Evolutionary conservation across 2,888 invertebrate species (phyloP).

Genomic region (Lithodes maja): DNA sequence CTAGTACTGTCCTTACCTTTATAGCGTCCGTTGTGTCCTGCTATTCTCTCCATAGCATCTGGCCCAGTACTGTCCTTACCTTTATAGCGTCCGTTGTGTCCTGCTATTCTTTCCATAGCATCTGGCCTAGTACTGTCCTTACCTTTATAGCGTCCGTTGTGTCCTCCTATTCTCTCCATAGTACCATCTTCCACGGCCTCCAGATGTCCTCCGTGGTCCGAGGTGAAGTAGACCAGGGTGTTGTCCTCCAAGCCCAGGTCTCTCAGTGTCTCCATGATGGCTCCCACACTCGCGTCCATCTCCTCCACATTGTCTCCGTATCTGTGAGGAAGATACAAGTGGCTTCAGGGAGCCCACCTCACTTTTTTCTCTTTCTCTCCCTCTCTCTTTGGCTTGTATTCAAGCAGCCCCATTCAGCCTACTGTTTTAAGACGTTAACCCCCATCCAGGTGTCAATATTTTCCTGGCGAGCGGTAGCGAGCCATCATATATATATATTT

Average conservation of each 20-base stretch:
- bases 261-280: constrained; percentile 74
- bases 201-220: constrained; percentile 75
- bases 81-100: neutral
- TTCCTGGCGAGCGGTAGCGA: no score
- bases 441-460: no score
- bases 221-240: constrained; percentile 77
- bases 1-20: no score
- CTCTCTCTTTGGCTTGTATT: no score
- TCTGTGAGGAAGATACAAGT: constrained; percentile 28
- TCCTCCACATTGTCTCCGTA: constrained; percentile 75
- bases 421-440: no score
- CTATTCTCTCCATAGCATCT: no score
- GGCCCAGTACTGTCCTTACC: neutral
- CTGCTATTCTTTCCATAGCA: neutral
- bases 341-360: no score
- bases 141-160: constrained; percentile 71
- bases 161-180: constrained; percentile 69
- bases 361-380: no score
- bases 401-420: no score
- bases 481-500: no score
- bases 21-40: no score
- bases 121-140: neutral
- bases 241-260: constrained; percentile 72
- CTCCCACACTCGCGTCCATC: constrained; percentile 77
- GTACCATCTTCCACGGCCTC: constrained; percentile 66